Base-by-base conservation (phyloP, 2,797 vertebrate species). In the Myoxocephalus aenaeus region DNA sequence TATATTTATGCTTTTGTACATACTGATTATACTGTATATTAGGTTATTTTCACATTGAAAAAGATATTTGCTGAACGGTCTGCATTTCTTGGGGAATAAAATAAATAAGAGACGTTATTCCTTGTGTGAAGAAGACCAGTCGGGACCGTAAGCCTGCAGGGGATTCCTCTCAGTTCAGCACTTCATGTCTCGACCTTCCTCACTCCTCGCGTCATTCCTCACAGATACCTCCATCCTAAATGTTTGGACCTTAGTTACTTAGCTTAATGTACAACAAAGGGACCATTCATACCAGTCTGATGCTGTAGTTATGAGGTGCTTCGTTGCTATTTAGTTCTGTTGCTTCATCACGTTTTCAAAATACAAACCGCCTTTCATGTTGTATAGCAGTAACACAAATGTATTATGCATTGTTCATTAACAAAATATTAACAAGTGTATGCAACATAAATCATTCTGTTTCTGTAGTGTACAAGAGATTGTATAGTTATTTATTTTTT, bases 1-100 rank as follows among this genome's bases (percentile, higher is more conserved):
- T 99, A 96, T 99, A 99, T 99, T 99, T 99, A 99, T 99, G 94
- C 94, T 94, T 95, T 96, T 99, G 97, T 98, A 98, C 96, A 98
- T 97, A 97, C 88, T 95, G 94, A 92, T 94, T 92, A 84, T 92
- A 90, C 88, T 95, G 95, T 96, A 94, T 94, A 95, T 94, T 94
- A 86, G 90, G 89, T 87, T 91, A 90, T 94, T 93, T 95, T 94
- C 93, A 92, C 95, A 93, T 94, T 92, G 93, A 91, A 92, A 91
- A 77, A 86, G 61, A 90, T 70, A 54, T 77, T 86, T 77, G 70
- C 75, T 87, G 79, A 83, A 48, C 53, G 66, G 68, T 84, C 80
- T 87, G 67, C 73, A 20, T 89, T 87, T 81, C 72, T 68, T n/a
- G 53, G 11, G 82, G 74, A 89, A 76, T 75, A 25, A 61, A 50